phyloP scores from a whole-genome alignment of 2,113 vertebrate species.

The Oryzias javanicus region DNA sequence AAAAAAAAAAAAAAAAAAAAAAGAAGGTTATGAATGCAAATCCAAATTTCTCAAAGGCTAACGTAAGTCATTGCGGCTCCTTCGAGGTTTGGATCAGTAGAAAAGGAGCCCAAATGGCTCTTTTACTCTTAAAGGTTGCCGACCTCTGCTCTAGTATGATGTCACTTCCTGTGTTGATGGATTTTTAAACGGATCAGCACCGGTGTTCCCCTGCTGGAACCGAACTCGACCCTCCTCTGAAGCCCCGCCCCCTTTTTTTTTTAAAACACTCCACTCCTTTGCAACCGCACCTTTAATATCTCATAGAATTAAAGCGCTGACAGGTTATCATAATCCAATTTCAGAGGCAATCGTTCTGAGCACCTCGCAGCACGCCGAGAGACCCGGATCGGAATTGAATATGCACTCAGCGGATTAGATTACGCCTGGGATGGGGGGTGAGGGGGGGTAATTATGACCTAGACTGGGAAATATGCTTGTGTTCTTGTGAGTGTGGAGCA shows the following conservation, averaged over 20 bases:
- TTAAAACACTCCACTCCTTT: slow-evolving; percentile 42
- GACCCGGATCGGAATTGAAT: slow-evolving; percentile 73
- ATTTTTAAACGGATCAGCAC: slow-evolving; percentile 72
- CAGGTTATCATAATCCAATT: slow-evolving; percentile 85
- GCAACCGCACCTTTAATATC: slow-evolving; percentile 68
- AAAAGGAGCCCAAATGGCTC: too few relatives aligned
- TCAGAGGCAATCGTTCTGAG: slow-evolving; percentile 76
- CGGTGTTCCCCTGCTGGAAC: slow-evolving; percentile 51
- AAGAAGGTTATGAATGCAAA: too few relatives aligned
- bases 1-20: too few relatives aligned
- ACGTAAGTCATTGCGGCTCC: too few relatives aligned
- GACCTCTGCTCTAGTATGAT: not conserved
- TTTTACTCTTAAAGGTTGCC: too few relatives aligned
- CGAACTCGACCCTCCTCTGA: slow-evolving; percentile 39
- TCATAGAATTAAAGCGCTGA: slow-evolving; percentile 79
- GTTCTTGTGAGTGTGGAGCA: slow-evolving; percentile 59
- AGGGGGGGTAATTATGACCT: slow-evolving; percentile 76
- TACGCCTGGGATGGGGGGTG: slow-evolving; percentile 41
- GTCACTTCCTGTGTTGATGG: slow-evolving; percentile 60
- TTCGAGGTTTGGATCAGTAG: too few relatives aligned
- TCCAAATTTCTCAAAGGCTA: too few relatives aligned
- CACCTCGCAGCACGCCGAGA: slow-evolving; percentile 63
- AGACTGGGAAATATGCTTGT: slow-evolving; percentile 67
- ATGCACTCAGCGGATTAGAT: slow-evolving; percentile 74
- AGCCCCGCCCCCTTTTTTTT: slow-evolving; percentile 1